Conservation (phyloP, 1,140 invertebrate species). For the Eueides isabella region DNA sequence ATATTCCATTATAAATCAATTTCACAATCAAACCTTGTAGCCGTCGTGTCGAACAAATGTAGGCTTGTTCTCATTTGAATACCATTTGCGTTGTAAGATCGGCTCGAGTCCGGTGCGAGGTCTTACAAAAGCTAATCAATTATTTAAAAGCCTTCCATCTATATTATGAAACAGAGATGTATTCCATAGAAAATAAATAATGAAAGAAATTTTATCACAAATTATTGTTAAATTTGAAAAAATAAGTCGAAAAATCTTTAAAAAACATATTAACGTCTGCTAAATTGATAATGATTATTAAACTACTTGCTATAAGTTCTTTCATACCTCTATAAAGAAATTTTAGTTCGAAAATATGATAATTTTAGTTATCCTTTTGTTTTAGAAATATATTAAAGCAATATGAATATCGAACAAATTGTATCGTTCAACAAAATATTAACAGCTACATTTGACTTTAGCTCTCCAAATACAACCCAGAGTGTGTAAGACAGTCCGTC, state of each 20-base stretch:
- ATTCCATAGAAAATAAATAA: slow-evolving; percentile 26
- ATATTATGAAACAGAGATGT: slow-evolving; percentile 46
- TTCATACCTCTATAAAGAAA: no score
- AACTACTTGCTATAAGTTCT: no score
- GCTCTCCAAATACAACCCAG: slow-evolving; percentile 42
- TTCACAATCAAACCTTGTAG: slow-evolving; percentile 17
- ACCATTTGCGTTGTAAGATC: slow-evolving; percentile 51
- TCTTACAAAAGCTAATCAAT: slow-evolving; percentile 65
- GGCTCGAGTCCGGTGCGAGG: slow-evolving; percentile 45
- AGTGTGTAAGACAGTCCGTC: slow-evolving; percentile 46
- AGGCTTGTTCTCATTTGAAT: slow-evolving; percentile 63
- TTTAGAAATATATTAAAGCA: no score
- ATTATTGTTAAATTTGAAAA: background rate
- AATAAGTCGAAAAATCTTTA: no score
- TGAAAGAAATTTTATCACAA: background rate
- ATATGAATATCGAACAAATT: no score
- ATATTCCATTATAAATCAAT: slow-evolving; percentile 14
- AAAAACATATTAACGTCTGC: no score
- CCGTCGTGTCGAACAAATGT: slow-evolving; percentile 43
- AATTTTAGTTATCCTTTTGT: no score
- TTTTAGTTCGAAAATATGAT: no score
- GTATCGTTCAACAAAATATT: background rate
- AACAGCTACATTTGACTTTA: slow-evolving; percentile 7
- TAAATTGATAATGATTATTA: no score
- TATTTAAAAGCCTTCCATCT: slow-evolving; percentile 68